Evolutionary conservation across 2,888 invertebrate genomes (phyloP).

Genomic region (Drymonia ruficornis): DNA sequence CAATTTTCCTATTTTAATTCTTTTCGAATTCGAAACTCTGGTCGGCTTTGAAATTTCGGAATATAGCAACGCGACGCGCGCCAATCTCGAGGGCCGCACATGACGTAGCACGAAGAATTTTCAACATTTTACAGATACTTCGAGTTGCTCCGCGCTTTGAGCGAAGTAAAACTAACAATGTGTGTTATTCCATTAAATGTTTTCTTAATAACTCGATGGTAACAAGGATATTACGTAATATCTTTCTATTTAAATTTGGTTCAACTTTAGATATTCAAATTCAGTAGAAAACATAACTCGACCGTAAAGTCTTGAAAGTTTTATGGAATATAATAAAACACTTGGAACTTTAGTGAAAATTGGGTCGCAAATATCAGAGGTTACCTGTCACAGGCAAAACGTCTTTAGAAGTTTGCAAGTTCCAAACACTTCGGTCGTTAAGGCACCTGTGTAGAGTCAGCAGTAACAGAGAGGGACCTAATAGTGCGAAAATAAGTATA

Average conservation of each 20-base stretch:
- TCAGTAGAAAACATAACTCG: constrained; percentile 18
- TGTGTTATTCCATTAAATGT: constrained; percentile 19
- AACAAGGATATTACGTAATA: neutral
- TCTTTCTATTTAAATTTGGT: neutral
- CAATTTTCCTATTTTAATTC: constrained; percentile 24
- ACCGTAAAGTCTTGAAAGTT: constrained; percentile 32
- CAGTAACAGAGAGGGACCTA: constrained; percentile 11
- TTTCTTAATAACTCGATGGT: constrained; percentile 14
- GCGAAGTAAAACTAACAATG: constrained; percentile 12
- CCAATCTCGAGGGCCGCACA: constrained; percentile 8
- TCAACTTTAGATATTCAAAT: constrained; percentile 11
- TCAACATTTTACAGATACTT: constrained; percentile 7
- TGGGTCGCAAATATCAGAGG: constrained; percentile 37
- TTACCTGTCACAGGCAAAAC: constrained; percentile 34
- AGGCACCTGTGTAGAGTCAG: constrained; percentile 20
- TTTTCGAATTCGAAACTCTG: constrained; percentile 34
- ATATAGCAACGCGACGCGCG: constrained; percentile 1
- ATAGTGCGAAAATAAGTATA: constrained; percentile 1
- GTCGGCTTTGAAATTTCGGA: constrained; percentile 11
- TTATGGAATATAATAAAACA: constrained; percentile 34
- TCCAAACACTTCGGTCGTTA: constrained; percentile 18
- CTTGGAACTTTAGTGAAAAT: constrained; percentile 34
- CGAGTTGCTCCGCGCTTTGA: constrained; percentile 7
- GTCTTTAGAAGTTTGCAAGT: constrained; percentile 31
- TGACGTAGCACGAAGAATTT: constrained; percentile 11